These are phyloP conservation scores for Leptura quadrifasciata DNA, from an alignment of 2,888 invertebrate genomes.

Conservation along the genomic window DNA sequence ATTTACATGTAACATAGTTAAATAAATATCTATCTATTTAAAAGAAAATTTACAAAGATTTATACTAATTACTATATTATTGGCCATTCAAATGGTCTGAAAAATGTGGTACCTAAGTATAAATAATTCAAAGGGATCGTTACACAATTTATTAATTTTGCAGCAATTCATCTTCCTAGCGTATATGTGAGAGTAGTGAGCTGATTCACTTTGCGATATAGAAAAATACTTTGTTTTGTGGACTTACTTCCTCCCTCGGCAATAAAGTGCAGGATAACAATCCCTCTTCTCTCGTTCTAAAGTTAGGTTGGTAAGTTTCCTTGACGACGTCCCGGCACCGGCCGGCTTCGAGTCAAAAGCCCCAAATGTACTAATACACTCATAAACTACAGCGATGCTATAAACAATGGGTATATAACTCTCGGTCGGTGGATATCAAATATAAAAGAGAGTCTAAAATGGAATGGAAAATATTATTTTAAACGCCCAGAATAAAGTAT, in stretches of 20 bases:
- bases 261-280: conserved; percentile 33
- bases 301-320: conserved; percentile 19
- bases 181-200: neutral
- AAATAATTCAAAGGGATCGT: conserved; percentile 22
- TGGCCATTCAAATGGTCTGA: neutral
- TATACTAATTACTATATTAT: too few relatives aligned
- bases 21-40: too few relatives aligned
- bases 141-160: conserved; percentile 12
- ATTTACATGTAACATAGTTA: too few relatives aligned
- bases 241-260: conserved; percentile 19
- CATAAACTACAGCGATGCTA: conserved; percentile 17
- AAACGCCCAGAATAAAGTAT: too few relatives aligned
- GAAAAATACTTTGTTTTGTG: conserved; percentile 30
- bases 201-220: conserved; percentile 18
- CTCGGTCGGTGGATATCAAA: neutral
- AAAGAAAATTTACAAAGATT: too few relatives aligned
- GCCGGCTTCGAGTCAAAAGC: neutral
- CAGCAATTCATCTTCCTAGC: conserved; percentile 21
- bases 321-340: conserved; percentile 22
- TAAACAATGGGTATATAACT: neutral
- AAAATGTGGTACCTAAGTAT: neutral
- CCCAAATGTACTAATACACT: conserved; percentile 20
- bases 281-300: conserved; percentile 28
- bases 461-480: too few relatives aligned
- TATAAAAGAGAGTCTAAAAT: too few relatives aligned